These are phyloP conservation scores for Centruroides sculpturatus DNA, from an alignment of 1,140 invertebrate genomes.

Conservation along the genomic window DNA sequence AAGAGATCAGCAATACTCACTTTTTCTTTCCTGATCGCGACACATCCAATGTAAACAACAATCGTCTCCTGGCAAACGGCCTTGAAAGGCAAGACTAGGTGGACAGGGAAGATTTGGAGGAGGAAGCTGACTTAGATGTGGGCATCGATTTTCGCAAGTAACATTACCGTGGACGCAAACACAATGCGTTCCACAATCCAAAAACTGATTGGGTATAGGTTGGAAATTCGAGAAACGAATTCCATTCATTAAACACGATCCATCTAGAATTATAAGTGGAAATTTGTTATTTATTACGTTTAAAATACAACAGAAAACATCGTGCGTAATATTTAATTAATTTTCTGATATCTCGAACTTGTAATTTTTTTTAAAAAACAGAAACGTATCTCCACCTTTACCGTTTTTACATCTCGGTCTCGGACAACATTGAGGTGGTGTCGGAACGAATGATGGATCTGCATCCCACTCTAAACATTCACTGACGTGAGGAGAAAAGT, in stretches of 20 bases:
- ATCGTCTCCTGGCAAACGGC: slow-evolving; percentile 49
- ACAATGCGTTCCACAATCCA: slow-evolving; percentile 65
- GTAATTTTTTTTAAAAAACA: too few species aligned
- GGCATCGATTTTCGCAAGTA: slow-evolving; percentile 62
- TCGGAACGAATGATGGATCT: slow-evolving; percentile 47
- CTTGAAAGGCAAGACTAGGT: slow-evolving; percentile 23
- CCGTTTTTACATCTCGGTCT: slow-evolving; percentile 32
- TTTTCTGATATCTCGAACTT: too few species aligned
- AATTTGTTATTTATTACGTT: slow-evolving; percentile 3
- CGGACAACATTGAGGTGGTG: slow-evolving; percentile 66
- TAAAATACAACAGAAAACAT: slow-evolving; percentile 45
- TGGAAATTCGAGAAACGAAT: slow-evolving; percentile 40
- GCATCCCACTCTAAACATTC: slow-evolving; percentile 71
- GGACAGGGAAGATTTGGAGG: slow-evolving; percentile 55
- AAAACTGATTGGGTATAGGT: slow-evolving; percentile 44
- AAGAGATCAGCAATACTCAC: too few species aligned
- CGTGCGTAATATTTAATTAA: too few species aligned
- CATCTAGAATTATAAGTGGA: slow-evolving; percentile 8
- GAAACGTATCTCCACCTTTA: background rate
- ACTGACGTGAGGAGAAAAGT: slow-evolving; percentile 37
- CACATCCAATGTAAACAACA: slow-evolving; percentile 42
- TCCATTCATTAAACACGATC: slow-evolving; percentile 31
- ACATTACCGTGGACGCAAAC: slow-evolving; percentile 73
- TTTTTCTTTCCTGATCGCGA: slow-evolving; percentile 2
- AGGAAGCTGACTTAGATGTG: slow-evolving; percentile 51